Evolutionary conservation across 2,113 vertebrate species (phyloP).

Genomic region (Apus apus): DNA sequence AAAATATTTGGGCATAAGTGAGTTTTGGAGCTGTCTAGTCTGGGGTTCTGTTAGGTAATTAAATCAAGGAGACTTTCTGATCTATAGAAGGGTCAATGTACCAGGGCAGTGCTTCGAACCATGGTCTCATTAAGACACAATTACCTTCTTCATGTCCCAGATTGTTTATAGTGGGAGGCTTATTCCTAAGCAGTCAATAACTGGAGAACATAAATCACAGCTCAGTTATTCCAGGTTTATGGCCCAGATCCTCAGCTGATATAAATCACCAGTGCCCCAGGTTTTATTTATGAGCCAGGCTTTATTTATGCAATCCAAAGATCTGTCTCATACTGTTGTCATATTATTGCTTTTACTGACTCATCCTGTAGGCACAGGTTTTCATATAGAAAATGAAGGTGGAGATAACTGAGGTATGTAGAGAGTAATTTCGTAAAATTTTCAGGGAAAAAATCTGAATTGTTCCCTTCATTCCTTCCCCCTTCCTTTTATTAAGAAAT

Average conservation of each 20-base stretch:
- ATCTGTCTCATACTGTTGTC: background rate
- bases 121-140: conserved; percentile 19
- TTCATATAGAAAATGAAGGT: background rate
- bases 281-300: background rate
- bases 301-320: background rate
- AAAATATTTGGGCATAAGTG: background rate
- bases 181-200: conserved; percentile 36
- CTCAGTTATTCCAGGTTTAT: background rate
- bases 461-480: background rate
- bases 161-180: conserved; percentile 22
- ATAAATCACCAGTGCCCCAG: conserved; percentile 5
- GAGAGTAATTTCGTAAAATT: background rate
- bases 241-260: conserved; percentile 34
- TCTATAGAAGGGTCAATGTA: conserved; percentile 48
- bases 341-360: background rate
- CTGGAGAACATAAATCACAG: conserved; percentile 37
- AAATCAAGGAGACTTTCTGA: conserved; percentile 30
- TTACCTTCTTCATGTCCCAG: background rate
- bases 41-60: conserved; percentile 38
- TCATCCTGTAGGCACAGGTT: background rate
- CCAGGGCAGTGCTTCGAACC: conserved; percentile 39
- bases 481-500: background rate
- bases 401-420: background rate
- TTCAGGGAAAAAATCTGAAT: background rate
- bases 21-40: conserved; percentile 50